phyloP scores from a whole-genome alignment of 2,113 vertebrate species.

The Neogale vison region DNA sequence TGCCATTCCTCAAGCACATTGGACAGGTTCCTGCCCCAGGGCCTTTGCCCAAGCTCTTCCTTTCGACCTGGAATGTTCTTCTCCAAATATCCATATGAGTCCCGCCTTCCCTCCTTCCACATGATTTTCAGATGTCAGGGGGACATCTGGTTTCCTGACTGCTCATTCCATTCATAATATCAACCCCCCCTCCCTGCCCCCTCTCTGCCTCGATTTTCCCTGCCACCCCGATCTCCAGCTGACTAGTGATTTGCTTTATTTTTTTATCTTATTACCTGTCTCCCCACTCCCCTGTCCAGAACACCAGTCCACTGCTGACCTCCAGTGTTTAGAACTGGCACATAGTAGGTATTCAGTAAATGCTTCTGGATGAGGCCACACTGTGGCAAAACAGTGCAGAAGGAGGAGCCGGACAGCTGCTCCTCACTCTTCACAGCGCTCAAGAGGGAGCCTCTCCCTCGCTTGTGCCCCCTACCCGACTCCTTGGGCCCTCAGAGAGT shows the following conservation, averaged over 20 bases:
- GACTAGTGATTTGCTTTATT: neutral
- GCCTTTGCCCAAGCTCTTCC: neutral
- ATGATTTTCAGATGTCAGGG: neutral
- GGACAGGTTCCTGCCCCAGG: neutral
- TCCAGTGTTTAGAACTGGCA: neutral
- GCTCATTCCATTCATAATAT: rapidly evolving
- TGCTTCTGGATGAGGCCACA: neutral
- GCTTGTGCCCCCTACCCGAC: neutral
- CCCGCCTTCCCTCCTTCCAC: neutral
- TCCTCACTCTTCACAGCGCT: neutral
- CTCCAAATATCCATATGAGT: neutral
- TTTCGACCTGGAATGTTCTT: neutral
- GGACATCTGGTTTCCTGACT: neutral
- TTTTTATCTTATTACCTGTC: no score
- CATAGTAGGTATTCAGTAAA: neutral
- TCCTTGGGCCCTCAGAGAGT: neutral
- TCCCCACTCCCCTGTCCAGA: neutral
- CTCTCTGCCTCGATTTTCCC: neutral
- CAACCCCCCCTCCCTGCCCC: neutral
- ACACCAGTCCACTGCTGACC: neutral
- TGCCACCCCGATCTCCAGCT: no score
- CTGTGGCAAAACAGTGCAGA: neutral
- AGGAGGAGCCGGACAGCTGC: no score
- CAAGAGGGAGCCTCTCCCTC: neutral
- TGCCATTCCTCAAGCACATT: neutral